Base-by-base conservation (phyloP, 2,888 invertebrate genomes). In the Crossocerus cetratus region DNA sequence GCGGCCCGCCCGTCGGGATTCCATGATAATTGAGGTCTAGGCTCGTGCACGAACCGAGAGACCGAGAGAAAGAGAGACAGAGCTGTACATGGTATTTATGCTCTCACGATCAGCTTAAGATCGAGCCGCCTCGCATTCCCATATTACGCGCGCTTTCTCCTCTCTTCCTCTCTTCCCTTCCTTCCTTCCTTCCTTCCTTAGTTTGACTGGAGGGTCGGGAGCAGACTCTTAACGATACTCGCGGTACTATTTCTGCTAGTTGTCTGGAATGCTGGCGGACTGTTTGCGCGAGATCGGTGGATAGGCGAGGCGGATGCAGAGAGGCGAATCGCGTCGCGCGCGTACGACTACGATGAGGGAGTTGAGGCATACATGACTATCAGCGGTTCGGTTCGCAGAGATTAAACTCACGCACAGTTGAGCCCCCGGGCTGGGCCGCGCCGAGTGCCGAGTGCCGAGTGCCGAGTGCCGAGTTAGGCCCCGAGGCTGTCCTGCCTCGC, bases 341-440 rank as follows among this genome's bases (percentile, higher is more conserved):
- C 59, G 49, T 49, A 4, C 0, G 49, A 11, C 1, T 4, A 16
- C 4, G n/a, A 13, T n/a, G 14, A 49, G 2, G 49, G 49, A 77
- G 82, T 86, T 82, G 84, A 85, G 84, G 85, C 86, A 84, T 82
- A 77, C 75, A 76, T 80, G 76, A 61, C 72, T 70, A 53, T 32
- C 81, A 83, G 80, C 80, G n/a, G n/a, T n/a, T n/a, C n/a, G n/a
- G 32, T 32, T 82, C 77, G 83, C 75, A 82, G 84, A 88, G 88
- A 89, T 89, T 89, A 88, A 88, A 89, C 88, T 89, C 88, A 89
- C 87, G 86, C 87, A 87, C 83, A 81, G 78, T 74, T 74, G 11
- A n/a, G 45, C n/a, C 45, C 16, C n/a, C 45, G 16, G 2, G 45
- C 16, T 11, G n/a, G 13, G 16, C n/a, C n/a, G 45, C 8, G 23